phyloP scores from a whole-genome alignment of 2,888 invertebrate genomes.

The Epinotia demarniana region DNA sequence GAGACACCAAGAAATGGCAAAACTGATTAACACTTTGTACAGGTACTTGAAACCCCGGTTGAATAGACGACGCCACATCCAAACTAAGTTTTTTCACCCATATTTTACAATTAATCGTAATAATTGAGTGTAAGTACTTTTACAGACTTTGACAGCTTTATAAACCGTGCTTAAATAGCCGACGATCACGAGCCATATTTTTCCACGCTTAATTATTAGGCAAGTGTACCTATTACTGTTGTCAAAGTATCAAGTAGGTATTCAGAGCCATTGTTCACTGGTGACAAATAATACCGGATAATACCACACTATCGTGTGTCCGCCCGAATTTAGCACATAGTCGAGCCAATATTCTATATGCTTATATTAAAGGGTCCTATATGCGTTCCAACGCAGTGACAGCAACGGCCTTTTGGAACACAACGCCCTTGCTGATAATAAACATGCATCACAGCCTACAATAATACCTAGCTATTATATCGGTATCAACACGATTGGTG shows the following conservation, averaged over 20 bases:
- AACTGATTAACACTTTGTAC: conserved; percentile 13
- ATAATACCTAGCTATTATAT: conserved; percentile 48
- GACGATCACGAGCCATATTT: conserved; percentile 5
- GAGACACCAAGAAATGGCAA: conserved; percentile 22
- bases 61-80: conserved; percentile 5
- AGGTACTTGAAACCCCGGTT: conserved; percentile 15
- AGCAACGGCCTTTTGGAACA: conserved; percentile 9
- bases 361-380: not conserved
- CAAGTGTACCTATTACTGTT: conserved; percentile 25
- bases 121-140: no score
- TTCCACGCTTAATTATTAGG: conserved; percentile 14
- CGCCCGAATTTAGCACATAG: conserved; percentile 79
- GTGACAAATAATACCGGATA: conserved; percentile 84
- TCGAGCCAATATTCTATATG: conserved; percentile 78
- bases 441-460: conserved; percentile 62
- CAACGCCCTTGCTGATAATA: conserved; percentile 64
- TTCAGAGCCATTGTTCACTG: conserved; percentile 75
- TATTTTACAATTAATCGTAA: no score
- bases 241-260: conserved; percentile 56
- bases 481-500: conserved; percentile 36
- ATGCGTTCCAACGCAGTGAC: not conserved
- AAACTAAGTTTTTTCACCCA: no score
- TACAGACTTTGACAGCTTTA: no score
- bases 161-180: not conserved
- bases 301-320: conserved; percentile 81